These are phyloP conservation scores for Cataglyphis rosenhaueri DNA, from an alignment of 2,888 invertebrate genomes.

Conservation along the genomic window DNA sequence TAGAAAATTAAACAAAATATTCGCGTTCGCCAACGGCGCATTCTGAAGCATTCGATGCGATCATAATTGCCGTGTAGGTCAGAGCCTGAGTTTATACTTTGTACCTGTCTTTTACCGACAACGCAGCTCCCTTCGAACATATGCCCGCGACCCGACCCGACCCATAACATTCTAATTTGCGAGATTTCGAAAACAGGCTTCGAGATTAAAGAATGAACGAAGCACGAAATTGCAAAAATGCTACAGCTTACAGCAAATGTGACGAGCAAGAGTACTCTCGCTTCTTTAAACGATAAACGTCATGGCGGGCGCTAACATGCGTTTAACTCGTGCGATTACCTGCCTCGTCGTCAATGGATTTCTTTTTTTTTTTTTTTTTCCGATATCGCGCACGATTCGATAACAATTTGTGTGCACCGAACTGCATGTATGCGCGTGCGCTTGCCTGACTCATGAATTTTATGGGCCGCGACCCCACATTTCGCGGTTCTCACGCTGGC, in stretches of 20 bases:
- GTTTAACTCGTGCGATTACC: constrained; percentile 80
- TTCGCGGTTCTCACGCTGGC: constrained; percentile 75
- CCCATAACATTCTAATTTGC: constrained; percentile 49
- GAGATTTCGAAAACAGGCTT: constrained; percentile 46
- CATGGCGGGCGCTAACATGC: constrained; percentile 77
- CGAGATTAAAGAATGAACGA: constrained; percentile 29
- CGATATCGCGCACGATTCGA: constrained; percentile 49
- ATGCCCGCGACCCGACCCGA: constrained; percentile 39
- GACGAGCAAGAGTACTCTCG: constrained; percentile 29
- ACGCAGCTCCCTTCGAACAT: constrained; percentile 23
- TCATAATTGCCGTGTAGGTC: constrained; percentile 62
- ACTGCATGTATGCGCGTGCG: constrained; percentile 33
- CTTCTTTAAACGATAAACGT: constrained; percentile 75
- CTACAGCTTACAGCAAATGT: background rate
- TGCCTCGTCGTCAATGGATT: constrained; percentile 71
- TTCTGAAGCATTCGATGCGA: constrained; percentile 49
- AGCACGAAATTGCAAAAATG: background rate
- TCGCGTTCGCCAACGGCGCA: constrained; percentile 24
- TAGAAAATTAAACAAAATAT: constrained; percentile 48
- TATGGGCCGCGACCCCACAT: constrained; percentile 72
- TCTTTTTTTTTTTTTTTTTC: constrained; percentile 22
- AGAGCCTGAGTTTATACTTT: constrained; percentile 37
- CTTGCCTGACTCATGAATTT: constrained; percentile 69
- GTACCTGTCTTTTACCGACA: constrained; percentile 57
- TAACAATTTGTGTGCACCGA: constrained; percentile 56